A percentile compares a stretch with the other conserved stretches of the same genome.
Conservation (phyloP, 2,888 invertebrate species). For the Apamea epomidion region DNA sequence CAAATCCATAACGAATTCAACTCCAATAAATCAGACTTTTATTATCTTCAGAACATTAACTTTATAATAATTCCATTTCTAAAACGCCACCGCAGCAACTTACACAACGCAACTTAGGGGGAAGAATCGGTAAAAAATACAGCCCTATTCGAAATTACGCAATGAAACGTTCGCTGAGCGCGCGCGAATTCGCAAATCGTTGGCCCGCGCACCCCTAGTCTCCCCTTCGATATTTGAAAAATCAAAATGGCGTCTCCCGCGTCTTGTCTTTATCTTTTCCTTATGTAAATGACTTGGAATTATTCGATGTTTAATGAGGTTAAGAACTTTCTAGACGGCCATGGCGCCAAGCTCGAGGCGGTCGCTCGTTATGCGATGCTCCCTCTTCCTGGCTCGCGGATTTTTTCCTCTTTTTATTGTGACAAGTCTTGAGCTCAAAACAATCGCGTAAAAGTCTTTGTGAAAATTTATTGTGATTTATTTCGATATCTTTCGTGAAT, state of each 20-base stretch:
- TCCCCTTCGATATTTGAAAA: slow-evolving; percentile 86
- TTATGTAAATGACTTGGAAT: slow-evolving; percentile 87
- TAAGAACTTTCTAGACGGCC: slow-evolving; percentile 86
- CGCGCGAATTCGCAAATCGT: slow-evolving; percentile 84
- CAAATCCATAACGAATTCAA: slow-evolving; percentile 54
- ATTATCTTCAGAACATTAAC: slow-evolving; percentile 64
- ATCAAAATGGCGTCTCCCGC: slow-evolving; percentile 86
- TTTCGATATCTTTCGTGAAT: slow-evolving; percentile 41
- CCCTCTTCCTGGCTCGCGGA: slow-evolving; percentile 72
- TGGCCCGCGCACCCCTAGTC: slow-evolving; percentile 78
- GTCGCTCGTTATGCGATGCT: slow-evolving; percentile 75
- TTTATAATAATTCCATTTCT: slow-evolving; percentile 66
- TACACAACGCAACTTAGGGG: slow-evolving; percentile 71
- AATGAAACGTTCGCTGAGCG: slow-evolving; percentile 86
- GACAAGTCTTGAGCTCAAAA: slow-evolving; percentile 65
- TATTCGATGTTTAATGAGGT: slow-evolving; percentile 85
- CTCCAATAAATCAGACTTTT: slow-evolving; percentile 60
- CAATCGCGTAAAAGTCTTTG: slow-evolving; percentile 48
- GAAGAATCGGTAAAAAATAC: slow-evolving; percentile 69
- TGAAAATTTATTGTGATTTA: slow-evolving; percentile 46
- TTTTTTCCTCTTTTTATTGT: slow-evolving; percentile 69
- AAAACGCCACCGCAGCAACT: slow-evolving; percentile 72
- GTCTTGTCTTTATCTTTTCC: slow-evolving; percentile 90
- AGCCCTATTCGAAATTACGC: slow-evolving; percentile 80
- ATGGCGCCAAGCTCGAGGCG: slow-evolving; percentile 76